Conservation (phyloP, 2,888 invertebrate species). For the Melipona bicolor region DNA sequence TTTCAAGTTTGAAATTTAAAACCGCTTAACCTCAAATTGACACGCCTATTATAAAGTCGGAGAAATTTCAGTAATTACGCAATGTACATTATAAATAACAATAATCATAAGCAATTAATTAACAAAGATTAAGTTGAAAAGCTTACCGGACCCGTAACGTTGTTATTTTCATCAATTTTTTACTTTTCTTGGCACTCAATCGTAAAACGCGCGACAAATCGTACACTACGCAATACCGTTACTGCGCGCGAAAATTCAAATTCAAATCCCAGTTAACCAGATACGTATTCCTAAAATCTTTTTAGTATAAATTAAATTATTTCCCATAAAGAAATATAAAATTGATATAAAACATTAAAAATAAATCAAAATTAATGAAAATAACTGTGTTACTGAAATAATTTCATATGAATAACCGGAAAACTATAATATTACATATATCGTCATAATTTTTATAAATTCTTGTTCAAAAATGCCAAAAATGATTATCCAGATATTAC, state of each 20-base stretch:
- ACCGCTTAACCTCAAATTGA: too few species aligned
- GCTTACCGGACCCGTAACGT: background rate
- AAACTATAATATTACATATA: too few species aligned
- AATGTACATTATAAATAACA: background rate
- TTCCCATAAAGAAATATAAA: background rate
- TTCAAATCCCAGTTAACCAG: background rate
- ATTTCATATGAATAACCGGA: too few species aligned
- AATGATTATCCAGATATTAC: background rate
- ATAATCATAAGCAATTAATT: background rate
- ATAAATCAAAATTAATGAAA: background rate
- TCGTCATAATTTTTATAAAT: background rate
- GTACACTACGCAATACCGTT: background rate
- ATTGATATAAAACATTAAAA: background rate
- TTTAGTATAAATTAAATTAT: background rate
- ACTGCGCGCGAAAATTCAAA: background rate
- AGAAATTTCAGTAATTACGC: constrained; percentile 1
- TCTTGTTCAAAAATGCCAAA: background rate
- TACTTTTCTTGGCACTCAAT: background rate
- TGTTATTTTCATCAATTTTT: background rate
- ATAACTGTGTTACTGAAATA: too few species aligned
- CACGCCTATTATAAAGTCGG: too few species aligned
- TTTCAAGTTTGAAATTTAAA: background rate
- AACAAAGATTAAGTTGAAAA: background rate
- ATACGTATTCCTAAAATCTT: background rate
- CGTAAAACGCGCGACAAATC: background rate